Evolutionary conservation across 2,797 vertebrate genomes (phyloP), one percentile per base, ranked within the genome.

Genomic region (Kryptolebias ocellatus): DNA sequence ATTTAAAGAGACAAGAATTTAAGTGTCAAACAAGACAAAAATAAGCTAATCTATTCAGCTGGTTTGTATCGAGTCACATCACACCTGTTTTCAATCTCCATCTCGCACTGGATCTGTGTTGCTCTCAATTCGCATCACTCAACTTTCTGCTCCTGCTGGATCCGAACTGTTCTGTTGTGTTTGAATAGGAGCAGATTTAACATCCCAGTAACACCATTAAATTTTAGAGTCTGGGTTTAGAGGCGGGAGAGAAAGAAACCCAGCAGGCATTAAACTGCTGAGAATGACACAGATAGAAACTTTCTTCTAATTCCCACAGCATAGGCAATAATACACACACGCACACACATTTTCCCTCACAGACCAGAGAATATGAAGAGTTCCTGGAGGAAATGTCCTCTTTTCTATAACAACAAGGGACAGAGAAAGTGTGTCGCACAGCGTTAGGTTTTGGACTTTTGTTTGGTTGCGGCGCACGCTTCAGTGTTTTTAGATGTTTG

Each of bases 261-360:
- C 69, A 63, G 67, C 60, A 74, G 80, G 74, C 79, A 71, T 79
- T 81, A 67, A 87, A 83, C 78, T 70, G 42, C 61, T 64, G 70
- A 56, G 67, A 79, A 84, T 79, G 81, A 81, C 80, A 82, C 69
- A 83, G 74, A 84, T 80, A 80, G 57, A 87, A 85, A 87, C 61
- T 73, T 86, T 79, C 37, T 31, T 37, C 31, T 78, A 87, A 90
- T 80, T 87, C 76, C 76, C 66, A 67, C 67, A 75, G 74, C 67
- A 68, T 9, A 20, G 45, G 17, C 18, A 64, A 52, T 65, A 62
- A 60, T 46, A 72, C 34, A 11, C 51, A 51, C 46, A 37, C 61
- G 55, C 45, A 52, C 28, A 18, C 28, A 60, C 4, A 31, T 6
- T 62, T 24, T 28, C 28, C 64, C 20, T 60, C 62, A 70, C 51